These are phyloP conservation scores for Penaeus japonicus DNA, from an alignment of 1,140 invertebrate genomes.

Conservation along the genomic window DNA sequence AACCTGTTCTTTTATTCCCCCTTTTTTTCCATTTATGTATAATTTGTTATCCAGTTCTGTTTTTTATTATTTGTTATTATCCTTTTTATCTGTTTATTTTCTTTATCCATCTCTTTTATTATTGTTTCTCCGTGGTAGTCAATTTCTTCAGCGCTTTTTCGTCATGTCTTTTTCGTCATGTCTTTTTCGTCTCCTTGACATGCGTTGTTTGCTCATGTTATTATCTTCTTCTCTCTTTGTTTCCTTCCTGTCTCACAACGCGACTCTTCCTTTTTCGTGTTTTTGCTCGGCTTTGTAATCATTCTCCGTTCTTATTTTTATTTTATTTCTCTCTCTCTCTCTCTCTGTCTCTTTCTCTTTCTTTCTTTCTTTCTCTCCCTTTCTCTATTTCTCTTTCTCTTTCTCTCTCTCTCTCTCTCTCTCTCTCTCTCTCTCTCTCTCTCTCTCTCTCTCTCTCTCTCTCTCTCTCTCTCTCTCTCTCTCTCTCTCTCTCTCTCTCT, in stretches of 20 bases:
- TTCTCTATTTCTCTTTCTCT: neutral
- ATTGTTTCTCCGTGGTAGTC: no score
- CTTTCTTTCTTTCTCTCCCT: neutral
- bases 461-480: neutral
- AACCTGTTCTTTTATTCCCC: no score
- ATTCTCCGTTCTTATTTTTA: neutral
- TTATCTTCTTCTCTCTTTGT: neutral
- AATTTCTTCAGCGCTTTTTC: no score
- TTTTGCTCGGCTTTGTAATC: no score
- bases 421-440: neutral
- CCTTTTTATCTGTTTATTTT: no score
- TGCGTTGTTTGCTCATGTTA: no score
- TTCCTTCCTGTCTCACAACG: neutral
- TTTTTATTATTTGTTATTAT: no score
- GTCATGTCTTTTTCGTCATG: neutral
- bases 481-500: neutral
- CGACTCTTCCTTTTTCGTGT: neutral
- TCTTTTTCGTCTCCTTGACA: neutral
- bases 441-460: neutral
- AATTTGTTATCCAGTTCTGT: no score
- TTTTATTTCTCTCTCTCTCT: neutral
- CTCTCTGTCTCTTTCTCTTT: neutral
- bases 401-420: no score
- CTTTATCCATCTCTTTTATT: no score
- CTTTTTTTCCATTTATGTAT: no score